These are phyloP conservation scores for Albula glossodonta DNA, from an alignment of 2,113 vertebrate species.

Conservation along the genomic window DNA sequence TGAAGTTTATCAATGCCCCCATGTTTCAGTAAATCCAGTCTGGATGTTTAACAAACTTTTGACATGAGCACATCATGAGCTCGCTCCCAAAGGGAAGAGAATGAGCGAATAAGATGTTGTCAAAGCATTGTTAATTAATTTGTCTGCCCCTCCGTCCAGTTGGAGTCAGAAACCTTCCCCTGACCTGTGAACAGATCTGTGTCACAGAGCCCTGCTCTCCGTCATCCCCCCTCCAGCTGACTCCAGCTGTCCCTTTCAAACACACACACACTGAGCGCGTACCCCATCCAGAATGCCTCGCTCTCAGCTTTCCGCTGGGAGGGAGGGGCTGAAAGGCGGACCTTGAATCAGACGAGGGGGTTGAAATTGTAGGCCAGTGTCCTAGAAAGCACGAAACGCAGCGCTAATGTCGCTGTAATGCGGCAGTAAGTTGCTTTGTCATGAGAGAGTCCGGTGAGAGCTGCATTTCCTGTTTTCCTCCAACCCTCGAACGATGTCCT, in stretches of 20 bases:
- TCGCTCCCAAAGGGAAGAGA: no score
- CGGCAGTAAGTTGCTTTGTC: neutral
- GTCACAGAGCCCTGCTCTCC: neutral
- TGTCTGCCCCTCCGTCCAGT: no score
- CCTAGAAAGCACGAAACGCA: neutral
- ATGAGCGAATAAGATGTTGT: no score
- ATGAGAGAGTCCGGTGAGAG: neutral
- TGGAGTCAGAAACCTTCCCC: neutral
- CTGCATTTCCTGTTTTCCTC: neutral
- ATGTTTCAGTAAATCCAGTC: no score
- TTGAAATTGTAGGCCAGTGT: neutral
- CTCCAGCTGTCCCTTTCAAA: neutral
- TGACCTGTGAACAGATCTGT: neutral
- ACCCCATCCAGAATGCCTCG: neutral
- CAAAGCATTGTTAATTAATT: no score
- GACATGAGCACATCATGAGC: no score
- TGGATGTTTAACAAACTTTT: no score
- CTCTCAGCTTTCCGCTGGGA: neutral
- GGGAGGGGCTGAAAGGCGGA: neutral
- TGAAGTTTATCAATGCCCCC: no score
- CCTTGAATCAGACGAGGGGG: neutral
- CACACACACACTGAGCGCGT: no score
- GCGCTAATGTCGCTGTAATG: neutral
- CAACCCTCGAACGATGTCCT: neutral
- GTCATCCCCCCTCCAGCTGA: neutral